These are phyloP conservation scores for Pseudorasbora parva DNA, from an alignment of 2,113 vertebrate species.

Conservation along the genomic window DNA sequence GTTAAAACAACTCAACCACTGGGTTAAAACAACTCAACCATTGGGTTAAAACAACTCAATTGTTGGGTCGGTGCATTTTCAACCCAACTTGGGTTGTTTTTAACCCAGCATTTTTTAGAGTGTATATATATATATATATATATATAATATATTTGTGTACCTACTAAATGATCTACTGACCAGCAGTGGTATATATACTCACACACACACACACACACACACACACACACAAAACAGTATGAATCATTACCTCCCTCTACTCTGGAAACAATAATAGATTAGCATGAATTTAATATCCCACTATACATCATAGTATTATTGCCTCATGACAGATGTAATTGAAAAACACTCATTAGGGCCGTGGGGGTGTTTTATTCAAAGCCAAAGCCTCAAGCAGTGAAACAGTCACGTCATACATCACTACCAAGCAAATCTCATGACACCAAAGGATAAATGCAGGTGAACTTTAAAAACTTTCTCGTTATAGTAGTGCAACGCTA, in stretches of 20 bases:
- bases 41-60: too few species aligned
- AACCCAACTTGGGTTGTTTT: too few species aligned
- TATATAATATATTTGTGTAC: too few species aligned
- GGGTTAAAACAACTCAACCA: too few species aligned
- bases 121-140: too few species aligned
- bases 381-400: slow-evolving; percentile 80
- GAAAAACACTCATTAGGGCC: slow-evolving; percentile 99
- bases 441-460: slow-evolving; percentile 66
- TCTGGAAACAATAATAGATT: slow-evolving; percentile 86
- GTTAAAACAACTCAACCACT: too few species aligned
- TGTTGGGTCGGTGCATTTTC: too few species aligned
- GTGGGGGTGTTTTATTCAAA: slow-evolving; percentile 89
- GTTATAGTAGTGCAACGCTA: not conserved
- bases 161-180: slow-evolving; percentile 6
- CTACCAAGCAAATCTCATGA: slow-evolving; percentile 76
- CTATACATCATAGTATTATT: slow-evolving; percentile 99
- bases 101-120: too few species aligned
- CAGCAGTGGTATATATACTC: not conserved
- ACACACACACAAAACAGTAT: slow-evolving; percentile 21
- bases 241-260: slow-evolving; percentile 49
- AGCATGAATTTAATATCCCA: slow-evolving; percentile 98
- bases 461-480: slow-evolving; percentile 25
- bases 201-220: not conserved
- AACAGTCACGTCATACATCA: slow-evolving; percentile 73
- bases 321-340: slow-evolving; percentile 98